These are phyloP conservation scores for Sarotherodon lohbergeri DNA, from an alignment of 2,113 vertebrate species.

Conservation along the genomic window DNA sequence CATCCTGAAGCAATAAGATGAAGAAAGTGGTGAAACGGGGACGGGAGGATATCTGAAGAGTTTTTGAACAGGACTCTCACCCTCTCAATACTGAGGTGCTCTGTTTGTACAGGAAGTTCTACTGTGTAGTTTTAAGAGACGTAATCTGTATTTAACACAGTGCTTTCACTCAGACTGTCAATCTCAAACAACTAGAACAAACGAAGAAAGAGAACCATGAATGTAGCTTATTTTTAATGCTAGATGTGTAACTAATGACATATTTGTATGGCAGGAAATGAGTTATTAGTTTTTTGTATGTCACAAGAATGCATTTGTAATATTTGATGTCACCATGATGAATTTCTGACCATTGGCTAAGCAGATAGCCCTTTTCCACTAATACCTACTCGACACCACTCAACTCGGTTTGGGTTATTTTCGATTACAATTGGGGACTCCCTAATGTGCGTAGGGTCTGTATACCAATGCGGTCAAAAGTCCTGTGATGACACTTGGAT, in stretches of 20 bases:
- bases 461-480: rapidly evolving
- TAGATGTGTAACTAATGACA: slow-evolving; percentile 9
- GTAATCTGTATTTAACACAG: slow-evolving; percentile 15
- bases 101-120: slow-evolving; percentile 22
- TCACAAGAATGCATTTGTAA: slow-evolving; percentile 9
- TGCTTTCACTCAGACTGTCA: background rate
- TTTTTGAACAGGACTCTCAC: background rate
- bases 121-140: slow-evolving; percentile 15
- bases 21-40: background rate
- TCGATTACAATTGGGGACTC: background rate
- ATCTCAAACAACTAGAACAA: background rate
- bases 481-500: background rate
- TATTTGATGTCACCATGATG: background rate
- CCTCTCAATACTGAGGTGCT: background rate
- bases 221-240: slow-evolving; percentile 4
- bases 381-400: background rate
- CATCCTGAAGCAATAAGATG: background rate
- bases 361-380: background rate
- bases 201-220: background rate
- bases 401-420: background rate
- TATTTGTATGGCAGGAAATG: background rate
- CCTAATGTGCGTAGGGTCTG: rapidly evolving
- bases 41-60: background rate
- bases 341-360: background rate
- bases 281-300: background rate